Conservation (phyloP, 2,888 invertebrate genomes). For the Pediacus dermestoides region DNA sequence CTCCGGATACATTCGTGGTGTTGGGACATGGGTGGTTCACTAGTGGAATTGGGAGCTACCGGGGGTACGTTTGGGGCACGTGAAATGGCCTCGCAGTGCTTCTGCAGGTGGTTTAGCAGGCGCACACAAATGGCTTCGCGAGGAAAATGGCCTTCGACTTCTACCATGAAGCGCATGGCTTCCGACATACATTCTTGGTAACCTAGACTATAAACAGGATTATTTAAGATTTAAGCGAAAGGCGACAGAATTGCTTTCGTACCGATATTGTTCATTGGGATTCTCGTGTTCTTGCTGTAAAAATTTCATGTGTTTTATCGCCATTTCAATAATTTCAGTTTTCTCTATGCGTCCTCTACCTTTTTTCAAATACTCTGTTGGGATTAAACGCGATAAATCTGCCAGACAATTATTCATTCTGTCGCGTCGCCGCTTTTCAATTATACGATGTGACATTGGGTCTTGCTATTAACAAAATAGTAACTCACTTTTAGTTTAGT, state of each 20-base stretch:
- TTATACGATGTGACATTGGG: slow-evolving; percentile 95
- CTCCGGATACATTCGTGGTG: slow-evolving; percentile 32
- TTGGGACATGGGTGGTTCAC: slow-evolving; percentile 38
- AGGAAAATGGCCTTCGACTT: slow-evolving; percentile 75
- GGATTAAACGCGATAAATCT: slow-evolving; percentile 88
- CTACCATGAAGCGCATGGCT: slow-evolving; percentile 83
- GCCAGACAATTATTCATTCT: slow-evolving; percentile 97
- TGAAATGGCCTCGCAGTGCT: slow-evolving; percentile 69
- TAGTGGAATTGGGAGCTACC: too few relatives aligned
- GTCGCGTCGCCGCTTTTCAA: slow-evolving; percentile 91
- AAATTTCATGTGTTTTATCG: slow-evolving; percentile 89
- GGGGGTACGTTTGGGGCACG: slow-evolving; percentile 23
- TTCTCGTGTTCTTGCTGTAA: slow-evolving; percentile 64
- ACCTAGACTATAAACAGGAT: slow-evolving; percentile 58
- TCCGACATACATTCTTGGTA: slow-evolving; percentile 91
- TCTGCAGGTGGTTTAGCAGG: slow-evolving; percentile 76
- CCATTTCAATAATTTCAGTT: slow-evolving; percentile 98
- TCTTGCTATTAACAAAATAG: slow-evolving; percentile 65
- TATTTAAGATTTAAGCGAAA: too few relatives aligned
- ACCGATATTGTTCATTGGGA: slow-evolving; percentile 47
- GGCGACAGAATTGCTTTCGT: slow-evolving; percentile 13
- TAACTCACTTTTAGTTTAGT: too few relatives aligned
- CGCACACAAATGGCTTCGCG: slow-evolving; percentile 80
- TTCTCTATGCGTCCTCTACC: slow-evolving; percentile 94
- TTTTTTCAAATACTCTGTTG: slow-evolving; percentile 89